Evolutionary conservation across 2,888 invertebrate species (phyloP).

Genomic region (Ectemnius cavifrons): DNA sequence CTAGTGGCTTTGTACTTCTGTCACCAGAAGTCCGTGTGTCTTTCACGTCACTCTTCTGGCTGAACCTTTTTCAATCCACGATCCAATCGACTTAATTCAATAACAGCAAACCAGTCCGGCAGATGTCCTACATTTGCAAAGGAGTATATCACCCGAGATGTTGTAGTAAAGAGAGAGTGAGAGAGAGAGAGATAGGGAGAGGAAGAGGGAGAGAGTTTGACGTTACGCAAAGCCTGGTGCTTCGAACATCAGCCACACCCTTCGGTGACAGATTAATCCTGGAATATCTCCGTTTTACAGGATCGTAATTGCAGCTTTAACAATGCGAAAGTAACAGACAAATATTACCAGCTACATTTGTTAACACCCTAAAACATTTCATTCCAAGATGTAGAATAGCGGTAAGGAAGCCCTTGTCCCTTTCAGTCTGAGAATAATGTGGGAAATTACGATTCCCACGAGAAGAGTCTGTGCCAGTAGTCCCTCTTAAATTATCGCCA

Average conservation of each 20-base stretch:
- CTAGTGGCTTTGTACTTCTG: not conserved
- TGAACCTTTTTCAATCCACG: conserved; percentile 26
- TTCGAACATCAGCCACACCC: conserved; percentile 33
- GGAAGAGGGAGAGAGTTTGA: conserved; percentile 12
- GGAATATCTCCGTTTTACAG: conserved; percentile 33
- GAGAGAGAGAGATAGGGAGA: too few relatives aligned
- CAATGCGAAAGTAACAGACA: conserved; percentile 44
- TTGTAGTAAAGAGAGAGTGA: conserved; percentile 11
- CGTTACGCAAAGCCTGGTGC: conserved; percentile 31
- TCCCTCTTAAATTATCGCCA: conserved; percentile 68
- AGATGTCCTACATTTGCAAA: too few relatives aligned
- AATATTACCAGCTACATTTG: conserved; percentile 51
- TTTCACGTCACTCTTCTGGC: conserved; percentile 14
- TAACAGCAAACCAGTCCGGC: too few relatives aligned
- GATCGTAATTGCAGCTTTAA: conserved; percentile 56
- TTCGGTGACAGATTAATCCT: conserved; percentile 34
- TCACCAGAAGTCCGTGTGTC: conserved; percentile 8
- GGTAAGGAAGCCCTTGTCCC: conserved; percentile 50
- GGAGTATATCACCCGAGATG: too few relatives aligned
- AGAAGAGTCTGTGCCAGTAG: conserved; percentile 54
- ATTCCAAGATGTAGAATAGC: conserved; percentile 59
- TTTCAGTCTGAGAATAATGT: conserved; percentile 69
- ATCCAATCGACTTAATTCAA: too few relatives aligned
- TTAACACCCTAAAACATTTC: conserved; percentile 69
- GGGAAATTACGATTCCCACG: conserved; percentile 65